Percentiles rank a stretch among this genome's conserved stretches.
These are phyloP conservation scores for Trachelipus rathkii DNA, from an alignment of 1,140 invertebrate species.

Conservation along the genomic window DNA sequence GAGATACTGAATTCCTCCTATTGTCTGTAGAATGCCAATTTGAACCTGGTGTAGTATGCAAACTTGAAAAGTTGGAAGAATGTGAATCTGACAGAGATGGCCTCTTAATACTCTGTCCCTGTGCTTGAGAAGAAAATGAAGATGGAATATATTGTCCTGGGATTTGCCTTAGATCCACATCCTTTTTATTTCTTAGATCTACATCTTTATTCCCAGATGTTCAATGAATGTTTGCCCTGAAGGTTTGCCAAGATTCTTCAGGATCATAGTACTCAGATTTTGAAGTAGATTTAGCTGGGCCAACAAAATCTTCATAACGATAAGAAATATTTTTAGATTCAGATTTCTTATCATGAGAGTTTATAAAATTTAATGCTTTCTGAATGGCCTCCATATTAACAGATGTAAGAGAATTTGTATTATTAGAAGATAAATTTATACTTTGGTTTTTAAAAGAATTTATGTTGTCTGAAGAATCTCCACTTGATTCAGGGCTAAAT, in stretches of 20 bases:
- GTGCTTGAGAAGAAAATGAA: neutral
- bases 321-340: neutral
- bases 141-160: neutral
- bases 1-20: neutral
- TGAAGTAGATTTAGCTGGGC: neutral
- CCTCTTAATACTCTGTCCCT: neutral
- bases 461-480: neutral
- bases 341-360: neutral
- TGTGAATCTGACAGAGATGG: neutral
- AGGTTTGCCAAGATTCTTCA: neutral
- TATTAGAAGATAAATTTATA: neutral
- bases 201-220: neutral
- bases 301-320: neutral
- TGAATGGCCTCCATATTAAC: constrained; percentile 3
- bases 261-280: constrained; percentile 2
- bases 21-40: neutral
- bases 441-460: neutral
- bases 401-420: neutral
- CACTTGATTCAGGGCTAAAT: neutral
- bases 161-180: neutral
- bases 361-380: neutral
- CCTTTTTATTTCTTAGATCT: neutral
- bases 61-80: neutral
- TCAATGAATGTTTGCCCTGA: neutral
- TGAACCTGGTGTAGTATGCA: neutral